phyloP scores from a whole-genome alignment of 2,888 invertebrate species.

The Drosophila mulleri region DNA sequence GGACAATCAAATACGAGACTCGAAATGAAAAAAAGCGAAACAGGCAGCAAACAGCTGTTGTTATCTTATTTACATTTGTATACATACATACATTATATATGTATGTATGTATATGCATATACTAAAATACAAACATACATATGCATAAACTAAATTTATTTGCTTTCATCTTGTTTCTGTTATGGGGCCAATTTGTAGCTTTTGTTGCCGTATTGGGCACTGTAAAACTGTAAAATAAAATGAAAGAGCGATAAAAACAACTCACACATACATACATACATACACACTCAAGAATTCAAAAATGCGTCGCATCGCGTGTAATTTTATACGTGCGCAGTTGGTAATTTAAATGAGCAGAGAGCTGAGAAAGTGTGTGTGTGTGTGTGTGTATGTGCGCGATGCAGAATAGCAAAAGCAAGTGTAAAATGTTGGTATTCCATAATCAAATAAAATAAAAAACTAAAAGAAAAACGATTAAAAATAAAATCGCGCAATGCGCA shows the following conservation, averaged over 20 bases:
- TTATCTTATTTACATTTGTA: slow-evolving; percentile 35
- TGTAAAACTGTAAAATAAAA: slow-evolving; percentile 32
- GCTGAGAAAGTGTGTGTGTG: slow-evolving; percentile 6
- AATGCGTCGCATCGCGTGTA: slow-evolving; percentile 44
- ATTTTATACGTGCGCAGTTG: slow-evolving; percentile 69
- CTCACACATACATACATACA: slow-evolving; percentile 3
- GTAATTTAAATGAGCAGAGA: slow-evolving; percentile 64
- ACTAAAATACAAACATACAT: neutral
- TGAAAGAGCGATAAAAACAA: slow-evolving; percentile 30
- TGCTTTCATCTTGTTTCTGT: slow-evolving; percentile 43
- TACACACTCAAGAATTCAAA: slow-evolving; percentile 2
- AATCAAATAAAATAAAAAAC: slow-evolving; percentile 48
- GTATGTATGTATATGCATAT: neutral
- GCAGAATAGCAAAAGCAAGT: slow-evolving; percentile 32
- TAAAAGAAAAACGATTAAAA: slow-evolving; percentile 24
- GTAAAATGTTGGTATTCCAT: slow-evolving; percentile 42
- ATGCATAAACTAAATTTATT: slow-evolving; percentile 37
- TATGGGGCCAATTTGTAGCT: slow-evolving; percentile 40
- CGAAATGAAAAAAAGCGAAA: slow-evolving; percentile 41
- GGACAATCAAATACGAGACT: slow-evolving; percentile 34
- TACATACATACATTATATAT: neutral
- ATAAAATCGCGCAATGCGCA: slow-evolving; percentile 26
- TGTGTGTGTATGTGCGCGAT: slow-evolving; percentile 8
- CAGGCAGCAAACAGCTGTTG: slow-evolving; percentile 54
- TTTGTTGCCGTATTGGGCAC: slow-evolving; percentile 21